Base-by-base conservation (phyloP, 2,113 vertebrate species). In the Rissa tridactyla region DNA sequence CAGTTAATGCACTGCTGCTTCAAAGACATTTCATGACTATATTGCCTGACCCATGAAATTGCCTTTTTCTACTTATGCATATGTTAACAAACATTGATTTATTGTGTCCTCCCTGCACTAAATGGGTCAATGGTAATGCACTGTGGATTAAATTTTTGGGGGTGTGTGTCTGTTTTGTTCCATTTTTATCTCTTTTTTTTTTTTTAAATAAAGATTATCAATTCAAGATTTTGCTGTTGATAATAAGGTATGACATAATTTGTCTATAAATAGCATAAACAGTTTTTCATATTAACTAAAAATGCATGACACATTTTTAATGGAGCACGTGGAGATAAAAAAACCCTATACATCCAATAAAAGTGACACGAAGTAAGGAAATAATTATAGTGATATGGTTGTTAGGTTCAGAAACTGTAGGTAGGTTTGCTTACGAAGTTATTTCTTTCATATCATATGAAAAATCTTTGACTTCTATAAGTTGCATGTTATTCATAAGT, bases 11-110 rank as follows among this genome's bases (percentile, higher is more conserved):
- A 88, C 65, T 6, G 15, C 11, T 86, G 51, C 77, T 94, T 84
- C 68, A 78, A 51, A 86, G 55, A 73, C 3, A 2, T 86, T 92
- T 86, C 51, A 71, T 71, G 83, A 92, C 72, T 55, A 57, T 36
- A 76, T 52, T 86, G 51, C 36, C 29, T 94, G 94, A 92, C 72
- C 86, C 64, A 14, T 92, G 79, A 90, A 96, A 96, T 88, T 93
- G 76, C 55, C 30, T 86, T 88, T 93, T 94, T 83, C 57, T 81
- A 26, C n/a, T 92, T 93, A 70, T 75, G 92, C 78, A 76, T 80
- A 92, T 71, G 58, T 57, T 55, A 95, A 90, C 85, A 97, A 86
- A 90, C 81, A 92, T 81, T 93, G 81, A 97, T 97, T 97, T 96
- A 62, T 85, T 62, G 18, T 89, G 86, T 93, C 73, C 91, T 95